These are phyloP conservation scores for Numenius phaeopus DNA, from an alignment of 2,797 vertebrate species.

Conservation along the genomic window DNA sequence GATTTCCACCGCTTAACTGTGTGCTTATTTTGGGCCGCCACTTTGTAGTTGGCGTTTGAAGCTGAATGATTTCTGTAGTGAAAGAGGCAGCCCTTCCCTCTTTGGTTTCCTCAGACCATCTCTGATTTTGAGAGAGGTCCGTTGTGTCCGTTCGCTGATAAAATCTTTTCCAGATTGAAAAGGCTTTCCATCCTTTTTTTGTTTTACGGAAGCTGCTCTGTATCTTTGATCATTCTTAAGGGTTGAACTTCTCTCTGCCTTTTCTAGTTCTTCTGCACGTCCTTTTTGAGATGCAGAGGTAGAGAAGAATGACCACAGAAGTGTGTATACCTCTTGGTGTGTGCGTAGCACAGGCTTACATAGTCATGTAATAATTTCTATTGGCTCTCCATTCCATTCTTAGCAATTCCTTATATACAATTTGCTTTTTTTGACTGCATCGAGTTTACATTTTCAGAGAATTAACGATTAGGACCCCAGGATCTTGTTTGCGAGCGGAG, in stretches of 20 bases:
- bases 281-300: not conserved
- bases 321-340: not conserved
- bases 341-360: not conserved
- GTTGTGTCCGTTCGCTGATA: not conserved
- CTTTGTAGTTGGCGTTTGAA: not conserved
- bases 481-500: rapidly evolving
- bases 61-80: not conserved
- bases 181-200: not conserved
- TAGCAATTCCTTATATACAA: rapidly evolving
- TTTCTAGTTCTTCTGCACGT: rapidly evolving
- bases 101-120: rapidly evolving
- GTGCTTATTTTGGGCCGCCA: not conserved
- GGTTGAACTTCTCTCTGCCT: not conserved
- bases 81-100: not conserved
- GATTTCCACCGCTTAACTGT: not conserved
- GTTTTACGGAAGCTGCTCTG: rapidly evolving
- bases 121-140: not conserved
- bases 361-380: not conserved
- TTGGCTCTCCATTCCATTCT: not conserved
- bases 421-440: not conserved
- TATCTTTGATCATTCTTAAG: not conserved
- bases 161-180: not conserved
- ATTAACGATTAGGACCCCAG: rapidly evolving
- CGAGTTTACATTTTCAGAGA: not conserved
- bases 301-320: not conserved